A percentile compares a stretch with the other conserved stretches of the same genome.
Conservation (phyloP, 2,113 vertebrate genomes). For the Neogobius melanostomus region DNA sequence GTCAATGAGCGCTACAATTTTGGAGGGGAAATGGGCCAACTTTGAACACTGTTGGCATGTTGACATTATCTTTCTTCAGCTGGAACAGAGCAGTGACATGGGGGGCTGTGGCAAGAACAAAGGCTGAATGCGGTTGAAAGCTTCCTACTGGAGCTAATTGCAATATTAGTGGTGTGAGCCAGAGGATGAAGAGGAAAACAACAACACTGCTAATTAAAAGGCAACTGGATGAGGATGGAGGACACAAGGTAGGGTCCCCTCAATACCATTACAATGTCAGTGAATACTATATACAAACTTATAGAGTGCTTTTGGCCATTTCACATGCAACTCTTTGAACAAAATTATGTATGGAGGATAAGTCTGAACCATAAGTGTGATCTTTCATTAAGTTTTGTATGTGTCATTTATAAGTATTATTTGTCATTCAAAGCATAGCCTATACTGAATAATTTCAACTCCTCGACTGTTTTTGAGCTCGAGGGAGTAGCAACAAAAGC, state of each 20-base stretch:
- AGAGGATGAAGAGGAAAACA: slow-evolving; percentile 45
- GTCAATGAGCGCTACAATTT: slow-evolving; percentile 44
- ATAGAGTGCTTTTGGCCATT: no score
- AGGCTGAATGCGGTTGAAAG: slow-evolving; percentile 43
- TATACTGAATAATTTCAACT: not conserved
- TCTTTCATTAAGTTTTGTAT: no score
- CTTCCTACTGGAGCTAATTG: slow-evolving; percentile 59
- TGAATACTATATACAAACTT: no score
- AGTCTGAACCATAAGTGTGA: no score
- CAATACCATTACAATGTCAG: not conserved
- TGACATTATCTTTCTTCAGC: slow-evolving; percentile 36
- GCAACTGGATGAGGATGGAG: slow-evolving; percentile 22
- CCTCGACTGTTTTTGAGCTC: not conserved
- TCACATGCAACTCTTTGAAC: no score
- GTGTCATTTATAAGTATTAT: no score
- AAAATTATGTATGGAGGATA: no score
- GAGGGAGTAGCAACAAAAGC: slow-evolving; percentile 3
- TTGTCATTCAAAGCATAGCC: not conserved
- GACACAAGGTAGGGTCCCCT: not conserved
- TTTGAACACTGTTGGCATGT: slow-evolving; percentile 61
- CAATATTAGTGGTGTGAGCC: slow-evolving; percentile 52
- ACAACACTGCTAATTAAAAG: slow-evolving; percentile 55
- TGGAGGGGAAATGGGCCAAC: slow-evolving; percentile 61
- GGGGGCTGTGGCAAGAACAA: slow-evolving; percentile 49
- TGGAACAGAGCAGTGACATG: slow-evolving; percentile 38